Evolutionary conservation across 2,797 vertebrate species (phyloP).

Genomic region (Cyclopterus lumpus): DNA sequence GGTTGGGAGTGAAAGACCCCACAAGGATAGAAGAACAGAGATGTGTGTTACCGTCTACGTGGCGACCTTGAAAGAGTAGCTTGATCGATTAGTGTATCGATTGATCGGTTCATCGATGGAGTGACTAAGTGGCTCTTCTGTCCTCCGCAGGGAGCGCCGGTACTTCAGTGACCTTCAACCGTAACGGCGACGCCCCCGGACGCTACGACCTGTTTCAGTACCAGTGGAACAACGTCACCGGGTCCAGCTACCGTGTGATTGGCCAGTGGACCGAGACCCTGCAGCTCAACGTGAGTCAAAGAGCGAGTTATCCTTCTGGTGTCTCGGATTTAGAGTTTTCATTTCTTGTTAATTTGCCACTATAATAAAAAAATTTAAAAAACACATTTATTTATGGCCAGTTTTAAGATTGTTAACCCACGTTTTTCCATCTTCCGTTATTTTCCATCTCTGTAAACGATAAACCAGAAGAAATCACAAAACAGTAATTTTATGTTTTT

Average conservation of each 20-base stretch:
- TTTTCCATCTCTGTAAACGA: no score
- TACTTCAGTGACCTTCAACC: conserved; percentile 95
- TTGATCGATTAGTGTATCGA: no score
- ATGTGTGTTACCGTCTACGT: background rate
- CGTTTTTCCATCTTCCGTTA: no score
- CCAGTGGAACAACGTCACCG: conserved; percentile 88
- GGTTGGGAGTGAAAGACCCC: no score
- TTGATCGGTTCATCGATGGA: background rate
- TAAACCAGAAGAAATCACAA: no score
- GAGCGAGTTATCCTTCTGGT: no score
- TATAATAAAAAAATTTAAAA: no score
- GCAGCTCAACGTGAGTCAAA: conserved; percentile 90
- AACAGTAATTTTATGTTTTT: no score
- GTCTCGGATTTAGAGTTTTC: no score
- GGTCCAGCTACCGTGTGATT: conserved; percentile 87
- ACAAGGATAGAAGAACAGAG: background rate
- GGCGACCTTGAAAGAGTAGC: background rate
- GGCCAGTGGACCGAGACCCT: conserved; percentile 95
- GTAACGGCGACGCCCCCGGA: conserved; percentile 93
- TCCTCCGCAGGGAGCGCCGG: conserved; percentile 89
- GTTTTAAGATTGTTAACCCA: no score
- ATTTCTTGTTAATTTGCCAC: no score
- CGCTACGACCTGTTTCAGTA: conserved; percentile 97
- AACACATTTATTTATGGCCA: no score
- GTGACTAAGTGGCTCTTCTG: background rate